Evolutionary conservation across 2,113 vertebrate species (phyloP).

Genomic region (Ceuthmochares aereus): DNA sequence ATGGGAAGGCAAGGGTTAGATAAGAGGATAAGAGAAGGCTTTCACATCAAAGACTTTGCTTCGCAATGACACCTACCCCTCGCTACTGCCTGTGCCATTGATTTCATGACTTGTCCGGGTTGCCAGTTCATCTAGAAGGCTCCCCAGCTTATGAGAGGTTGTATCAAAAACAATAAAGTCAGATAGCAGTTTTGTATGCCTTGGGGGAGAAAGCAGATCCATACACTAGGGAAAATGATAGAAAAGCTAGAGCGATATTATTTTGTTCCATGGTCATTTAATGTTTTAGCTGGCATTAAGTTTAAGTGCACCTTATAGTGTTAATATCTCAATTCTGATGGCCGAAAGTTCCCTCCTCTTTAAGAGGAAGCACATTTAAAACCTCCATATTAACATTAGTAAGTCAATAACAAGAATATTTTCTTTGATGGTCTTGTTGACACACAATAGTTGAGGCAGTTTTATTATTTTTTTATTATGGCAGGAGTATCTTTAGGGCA

Average conservation of each 20-base stretch:
- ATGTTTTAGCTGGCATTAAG: not conserved
- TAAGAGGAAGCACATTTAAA: not conserved
- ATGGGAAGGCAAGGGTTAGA: constrained; percentile 54
- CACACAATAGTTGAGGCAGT: not conserved
- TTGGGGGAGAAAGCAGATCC: constrained; percentile 11
- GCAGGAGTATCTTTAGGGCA: constrained; percentile 56
- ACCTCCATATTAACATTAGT: not conserved
- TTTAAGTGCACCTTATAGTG: not conserved
- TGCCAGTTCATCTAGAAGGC: constrained; percentile 11
- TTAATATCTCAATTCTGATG: not conserved
- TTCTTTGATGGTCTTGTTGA: constrained; percentile 30
- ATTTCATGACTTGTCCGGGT: constrained; percentile 7
- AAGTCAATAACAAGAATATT: constrained; percentile 6
- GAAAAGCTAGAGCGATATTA: not conserved
- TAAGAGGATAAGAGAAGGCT: constrained; percentile 42
- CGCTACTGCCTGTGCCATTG: constrained; percentile 37
- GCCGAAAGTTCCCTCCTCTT: not conserved
- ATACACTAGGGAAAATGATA: not conserved
- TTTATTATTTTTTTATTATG: constrained; percentile 51
- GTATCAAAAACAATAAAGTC: constrained; percentile 54
- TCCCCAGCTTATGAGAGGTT: constrained; percentile 24
- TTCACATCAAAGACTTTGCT: constrained; percentile 65
- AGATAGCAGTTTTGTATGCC: constrained; percentile 18
- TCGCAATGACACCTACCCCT: constrained; percentile 56
- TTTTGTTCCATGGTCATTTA: not conserved